Conservation (phyloP, 2,797 vertebrate genomes). For the Remorina albescens region DNA sequence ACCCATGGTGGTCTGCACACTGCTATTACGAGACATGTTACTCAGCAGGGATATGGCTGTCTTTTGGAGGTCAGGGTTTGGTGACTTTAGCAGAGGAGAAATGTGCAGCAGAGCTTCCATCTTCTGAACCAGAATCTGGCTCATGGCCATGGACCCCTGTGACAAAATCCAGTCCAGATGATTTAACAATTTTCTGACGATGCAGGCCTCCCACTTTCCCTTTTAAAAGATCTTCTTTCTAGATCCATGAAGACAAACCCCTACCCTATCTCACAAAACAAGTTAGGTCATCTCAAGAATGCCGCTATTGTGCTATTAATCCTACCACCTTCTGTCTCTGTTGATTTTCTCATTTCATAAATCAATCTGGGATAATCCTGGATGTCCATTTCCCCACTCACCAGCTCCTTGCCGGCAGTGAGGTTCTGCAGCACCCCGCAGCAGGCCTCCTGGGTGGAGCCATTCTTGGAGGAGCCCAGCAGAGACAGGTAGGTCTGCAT, state of each 20-base stretch:
- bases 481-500: slow-evolving; percentile 90
- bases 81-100: slow-evolving; percentile 83
- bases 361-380: background rate
- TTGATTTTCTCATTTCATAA: background rate
- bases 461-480: slow-evolving; percentile 87
- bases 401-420: slow-evolving; percentile 87
- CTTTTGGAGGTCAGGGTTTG: slow-evolving; percentile 84
- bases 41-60: slow-evolving; percentile 87
- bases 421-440: slow-evolving; percentile 95
- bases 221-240: background rate
- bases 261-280: slow-evolving; percentile 15
- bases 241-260: background rate
- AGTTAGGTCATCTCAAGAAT: background rate
- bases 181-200: slow-evolving; percentile 3
- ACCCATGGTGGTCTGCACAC: slow-evolving; percentile 88
- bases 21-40: slow-evolving; percentile 89
- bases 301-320: slow-evolving; percentile 1
- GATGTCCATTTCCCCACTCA: slow-evolving; percentile 66
- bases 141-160: slow-evolving; percentile 89
- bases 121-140: slow-evolving; percentile 89
- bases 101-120: slow-evolving; percentile 84
- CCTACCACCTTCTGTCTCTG: background rate
- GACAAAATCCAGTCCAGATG: background rate
- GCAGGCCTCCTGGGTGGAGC: slow-evolving; percentile 89
- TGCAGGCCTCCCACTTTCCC: background rate